Base-by-base conservation (phyloP, 2,113 vertebrate genomes). In the Toxotes jaculatrix region DNA sequence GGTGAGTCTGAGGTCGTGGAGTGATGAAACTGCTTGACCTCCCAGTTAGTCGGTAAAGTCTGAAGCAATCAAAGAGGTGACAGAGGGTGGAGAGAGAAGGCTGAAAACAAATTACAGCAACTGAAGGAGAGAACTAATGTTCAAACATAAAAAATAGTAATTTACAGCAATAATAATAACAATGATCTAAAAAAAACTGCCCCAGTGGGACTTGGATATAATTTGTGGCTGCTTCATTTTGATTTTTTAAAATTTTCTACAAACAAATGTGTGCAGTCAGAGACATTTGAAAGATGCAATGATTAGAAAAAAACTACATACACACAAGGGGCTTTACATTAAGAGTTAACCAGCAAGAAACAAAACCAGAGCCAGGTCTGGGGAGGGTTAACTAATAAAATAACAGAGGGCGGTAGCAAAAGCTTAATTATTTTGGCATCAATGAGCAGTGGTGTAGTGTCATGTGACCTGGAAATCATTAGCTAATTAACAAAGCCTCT, bases 401-500 rank as follows among this genome's bases (percentile, higher is more conserved):
- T 38, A 65, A 80, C 36, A 61, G 36, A 87, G 43, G 40, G 36
- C 27, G 2, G 57, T 40, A 19, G 38, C 27, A 68, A 77, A 32
- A 19, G 13, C 21, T 10, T 77, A 34, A 74, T 80, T 69, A 80
- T 77, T 85, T 81, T n/a, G 49, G 61, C 42, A 65, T 73, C 82
- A 76, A 6, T 61, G 82, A 79, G 66, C 61, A 63, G 43, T 31
- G 17, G 12, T 57, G 7, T 40, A 42, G 74, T 36, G 65, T 82
- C 87, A 77, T 61, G 71, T 86, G 78, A 76, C 84, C 65, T 89
- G 42, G 73, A 77, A 89, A 49, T 66, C 75, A 83, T 83, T 86
- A 65, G 72, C 40, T 74, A 78, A 85, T 87, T 70, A 80, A 56
- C 34, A 57, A 69, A n/a, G 45, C 19, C 31, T 43, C 53, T 65